Conservation (phyloP, 2,113 vertebrate genomes). For the Lophius piscatorius region DNA sequence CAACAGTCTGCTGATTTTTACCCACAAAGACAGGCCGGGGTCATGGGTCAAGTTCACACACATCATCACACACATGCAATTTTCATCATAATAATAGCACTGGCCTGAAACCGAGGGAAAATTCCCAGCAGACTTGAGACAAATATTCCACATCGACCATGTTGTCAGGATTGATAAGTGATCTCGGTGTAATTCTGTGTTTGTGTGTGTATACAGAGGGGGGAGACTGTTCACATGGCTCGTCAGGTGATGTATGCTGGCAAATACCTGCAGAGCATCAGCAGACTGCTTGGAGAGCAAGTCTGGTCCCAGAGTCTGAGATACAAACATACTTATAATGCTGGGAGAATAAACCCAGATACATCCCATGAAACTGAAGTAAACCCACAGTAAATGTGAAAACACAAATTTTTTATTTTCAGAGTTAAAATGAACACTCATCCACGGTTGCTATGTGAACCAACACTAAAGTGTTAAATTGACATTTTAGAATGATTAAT, state of each 20-base stretch:
- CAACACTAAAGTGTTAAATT: no score
- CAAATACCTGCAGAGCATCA: conserved; percentile 35
- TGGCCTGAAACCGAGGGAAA: not conserved
- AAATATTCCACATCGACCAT: conserved; percentile 14
- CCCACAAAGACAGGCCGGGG: conserved; percentile 24
- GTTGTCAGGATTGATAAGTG: conserved; percentile 32
- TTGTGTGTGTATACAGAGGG: conserved; percentile 13
- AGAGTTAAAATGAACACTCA: no score
- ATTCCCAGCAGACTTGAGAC: conserved; percentile 8
- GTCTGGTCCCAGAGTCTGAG: not conserved
- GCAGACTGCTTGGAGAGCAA: conserved; percentile 20
- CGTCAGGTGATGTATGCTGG: conserved; percentile 51
- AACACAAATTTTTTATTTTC: no score
- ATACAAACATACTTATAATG: not conserved
- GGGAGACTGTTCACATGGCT: conserved; percentile 46
- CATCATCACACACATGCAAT: conserved; percentile 13
- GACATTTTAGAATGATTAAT: no score
- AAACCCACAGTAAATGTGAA: no score
- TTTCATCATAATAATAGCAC: conserved; percentile 28
- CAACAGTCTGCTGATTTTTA: conserved; percentile 23
- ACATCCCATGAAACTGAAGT: not conserved
- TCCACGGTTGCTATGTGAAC: no score
- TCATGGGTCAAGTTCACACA: conserved; percentile 31
- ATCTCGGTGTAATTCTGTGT: not conserved
- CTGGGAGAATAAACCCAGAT: not conserved